Evolutionary conservation across 2,888 invertebrate genomes (phyloP), one percentile per base, ranked within the genome.

Genomic region (Drosophila koepferae): DNA sequence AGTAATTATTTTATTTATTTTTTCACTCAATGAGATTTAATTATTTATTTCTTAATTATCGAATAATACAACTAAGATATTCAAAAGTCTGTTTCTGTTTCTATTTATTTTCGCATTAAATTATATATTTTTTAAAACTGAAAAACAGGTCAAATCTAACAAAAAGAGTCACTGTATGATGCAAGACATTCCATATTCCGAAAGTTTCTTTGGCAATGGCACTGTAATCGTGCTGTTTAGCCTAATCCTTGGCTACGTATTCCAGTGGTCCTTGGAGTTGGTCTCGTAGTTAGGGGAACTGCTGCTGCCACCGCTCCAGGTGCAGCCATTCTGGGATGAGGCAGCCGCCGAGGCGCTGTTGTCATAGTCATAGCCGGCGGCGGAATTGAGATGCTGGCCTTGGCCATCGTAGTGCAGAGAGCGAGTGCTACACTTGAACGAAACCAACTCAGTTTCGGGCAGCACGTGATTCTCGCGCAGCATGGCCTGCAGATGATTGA

Each of bases 401-500:
- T 71, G 81, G 12, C 36, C 54, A 9, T 81, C 81, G 43, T 71
- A 81, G 16, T 67, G 71, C 10, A 58, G 14, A 8, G 77, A 46
- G 18, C 74, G 63, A 51, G 23, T 73, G 60, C 51, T 73, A 63
- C 79, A 66, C 41, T 74, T 81, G 14, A 83, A 76, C 8, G 81
- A 58, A 5, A 71, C 63, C 12, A 80, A 36, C 54, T 82, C 81
- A 34, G 81, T 63, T 44, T 81, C 87, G 18, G 74, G 66, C 51
- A 82, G 63, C 7, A 40, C 56, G 16, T 73, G 80, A 44, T 73
- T 82, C 8, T 90, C 89, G 4, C 90, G 82, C 18, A 92, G 77
- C 65, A 82, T 90, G 55, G 91, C 87, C 91, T 96, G 96, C 79
- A 97, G 93, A 86, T 96, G 96, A 38, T 96, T 94, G 80, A 97